phyloP scores from a whole-genome alignment of 1,140 invertebrate species.

The Drosophila athabasca region DNA sequence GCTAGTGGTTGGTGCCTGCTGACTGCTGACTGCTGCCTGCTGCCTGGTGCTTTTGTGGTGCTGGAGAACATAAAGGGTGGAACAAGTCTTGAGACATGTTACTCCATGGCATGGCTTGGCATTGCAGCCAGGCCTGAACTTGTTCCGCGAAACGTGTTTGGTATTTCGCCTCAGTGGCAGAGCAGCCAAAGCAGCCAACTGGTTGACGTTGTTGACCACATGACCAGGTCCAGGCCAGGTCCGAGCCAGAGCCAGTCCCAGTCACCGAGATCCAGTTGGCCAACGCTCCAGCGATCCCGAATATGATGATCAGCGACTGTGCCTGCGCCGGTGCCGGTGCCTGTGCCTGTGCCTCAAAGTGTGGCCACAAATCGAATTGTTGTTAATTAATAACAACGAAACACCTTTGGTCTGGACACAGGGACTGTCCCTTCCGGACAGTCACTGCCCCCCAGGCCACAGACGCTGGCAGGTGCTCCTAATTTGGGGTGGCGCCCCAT shows the following conservation, averaged over 20 bases:
- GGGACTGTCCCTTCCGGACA: neutral
- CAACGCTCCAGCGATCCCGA: conserved; percentile 31
- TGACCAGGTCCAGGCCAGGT: conserved; percentile 35
- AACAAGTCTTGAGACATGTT: conserved; percentile 78
- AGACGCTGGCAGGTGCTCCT: conserved; percentile 50
- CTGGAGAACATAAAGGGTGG: conserved; percentile 65
- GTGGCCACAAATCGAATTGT: conserved; percentile 78
- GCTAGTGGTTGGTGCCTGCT: too few species aligned
- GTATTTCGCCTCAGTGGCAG: conserved; percentile 50
- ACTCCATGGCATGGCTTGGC: conserved; percentile 49
- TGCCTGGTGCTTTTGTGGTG: conserved; percentile 24
- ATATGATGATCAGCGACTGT: conserved; percentile 17
- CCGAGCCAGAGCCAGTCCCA: neutral
- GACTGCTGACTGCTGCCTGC: neutral
- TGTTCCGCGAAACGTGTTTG: conserved; percentile 80
- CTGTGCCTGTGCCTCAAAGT: conserved; percentile 55
- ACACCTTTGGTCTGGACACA: conserved; percentile 61
- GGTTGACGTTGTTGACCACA: conserved; percentile 26
- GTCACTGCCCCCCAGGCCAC: neutral
- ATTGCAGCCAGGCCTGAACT: conserved; percentile 55
- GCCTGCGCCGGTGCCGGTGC: conserved; percentile 27
- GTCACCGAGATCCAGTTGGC: conserved; percentile 39
- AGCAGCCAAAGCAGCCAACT: conserved; percentile 45
- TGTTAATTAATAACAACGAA: conserved; percentile 76
- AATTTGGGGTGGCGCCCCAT: conserved; percentile 72